A percentile compares a stretch with the other conserved stretches of the same genome.
phyloP scores from a whole-genome alignment of 2,888 invertebrate species.

The Cephus pygmeus region DNA sequence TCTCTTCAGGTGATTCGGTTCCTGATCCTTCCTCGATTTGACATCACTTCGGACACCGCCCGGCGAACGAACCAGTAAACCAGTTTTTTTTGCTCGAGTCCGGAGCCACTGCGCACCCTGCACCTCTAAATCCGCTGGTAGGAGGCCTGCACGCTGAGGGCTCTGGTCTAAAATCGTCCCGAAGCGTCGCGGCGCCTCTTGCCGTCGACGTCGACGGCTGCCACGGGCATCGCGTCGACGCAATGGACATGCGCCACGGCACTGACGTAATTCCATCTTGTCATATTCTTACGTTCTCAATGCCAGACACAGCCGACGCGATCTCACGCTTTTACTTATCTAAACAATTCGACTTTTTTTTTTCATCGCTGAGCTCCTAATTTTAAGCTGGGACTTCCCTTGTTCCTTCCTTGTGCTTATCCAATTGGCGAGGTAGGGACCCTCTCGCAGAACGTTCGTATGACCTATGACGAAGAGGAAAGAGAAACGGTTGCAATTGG shows the following conservation, averaged over 20 bases:
- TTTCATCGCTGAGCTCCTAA: not conserved
- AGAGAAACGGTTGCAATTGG: not conserved
- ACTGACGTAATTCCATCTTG: slow-evolving; percentile 32
- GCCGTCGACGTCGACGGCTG: slow-evolving; percentile 14
- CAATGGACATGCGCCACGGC: slow-evolving; percentile 46
- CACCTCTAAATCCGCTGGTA: slow-evolving; percentile 53
- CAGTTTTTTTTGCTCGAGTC: slow-evolving; percentile 18
- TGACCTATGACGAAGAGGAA: not conserved
- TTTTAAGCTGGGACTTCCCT: not conserved
- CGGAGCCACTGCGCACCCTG: slow-evolving; percentile 42
- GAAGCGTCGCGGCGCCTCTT: slow-evolving; percentile 29
- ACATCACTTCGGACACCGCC: slow-evolving; percentile 45
- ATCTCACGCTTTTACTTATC: slow-evolving; percentile 15
- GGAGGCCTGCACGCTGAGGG: slow-evolving; percentile 49
- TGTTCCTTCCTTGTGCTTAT: not conserved
- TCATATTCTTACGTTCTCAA: slow-evolving; percentile 13
- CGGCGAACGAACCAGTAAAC: slow-evolving; percentile 16
- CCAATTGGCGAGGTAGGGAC: not conserved
- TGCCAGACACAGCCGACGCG: slow-evolving; percentile 11
- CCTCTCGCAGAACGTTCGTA: not conserved
- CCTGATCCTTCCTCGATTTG: slow-evolving; percentile 45
- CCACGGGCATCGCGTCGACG: slow-evolving; percentile 14
- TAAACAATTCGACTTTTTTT: slow-evolving; percentile 9
- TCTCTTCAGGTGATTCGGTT: slow-evolving; percentile 51
- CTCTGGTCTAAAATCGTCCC: slow-evolving; percentile 63